Evolutionary conservation across 2,797 vertebrate species (phyloP), one percentile per base, ranked within the genome.

Genomic region (Pristis pectinata): DNA sequence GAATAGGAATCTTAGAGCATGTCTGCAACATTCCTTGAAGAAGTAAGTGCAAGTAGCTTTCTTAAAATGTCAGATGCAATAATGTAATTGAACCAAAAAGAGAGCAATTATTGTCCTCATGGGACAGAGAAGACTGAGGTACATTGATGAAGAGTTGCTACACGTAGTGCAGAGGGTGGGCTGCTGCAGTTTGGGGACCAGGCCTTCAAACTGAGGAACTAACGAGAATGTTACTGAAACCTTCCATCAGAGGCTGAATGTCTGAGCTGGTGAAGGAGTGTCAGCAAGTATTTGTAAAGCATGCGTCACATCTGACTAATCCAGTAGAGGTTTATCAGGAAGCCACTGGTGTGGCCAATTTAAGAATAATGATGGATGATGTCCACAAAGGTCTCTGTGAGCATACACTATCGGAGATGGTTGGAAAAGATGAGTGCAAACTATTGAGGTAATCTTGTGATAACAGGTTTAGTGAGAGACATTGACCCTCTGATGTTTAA

Each of bases 281-380:
- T 89, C 53, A 61, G 85, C 85, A 89, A n/a, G 56, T 19, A 61
- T 89, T 89, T 61, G 3, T 89, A 64, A 61, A n/a, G 56, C 53
- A 17, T 89, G n/a, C 34, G 30, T 61, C 15, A 89, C 22, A 85
- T 89, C 85, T 89, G 85, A 89, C 85, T 64, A 37, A 89, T 89
- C 15, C 5, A 7, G n/a, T 61, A n/a, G 5, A 56, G 0, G n/a
- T 37, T n/a, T 61, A 34, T 2, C 4, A 89, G 44, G 34, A 49
- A 49, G 49, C 49, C 9, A 53, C 2, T 10, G 13, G 27, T 30
- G 15, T 87, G 41, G 7, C 7, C n/a, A 56, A 19, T n/a, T 49
- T 49, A 49, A 30, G 34, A 30, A 53, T 22, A 30, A 82, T 56
- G 82, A 3, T 34, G 30, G 49, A 59, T 53, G 34, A 30, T 85